Base-by-base conservation (phyloP, 1,140 invertebrate species). In the Diprion similis region DNA sequence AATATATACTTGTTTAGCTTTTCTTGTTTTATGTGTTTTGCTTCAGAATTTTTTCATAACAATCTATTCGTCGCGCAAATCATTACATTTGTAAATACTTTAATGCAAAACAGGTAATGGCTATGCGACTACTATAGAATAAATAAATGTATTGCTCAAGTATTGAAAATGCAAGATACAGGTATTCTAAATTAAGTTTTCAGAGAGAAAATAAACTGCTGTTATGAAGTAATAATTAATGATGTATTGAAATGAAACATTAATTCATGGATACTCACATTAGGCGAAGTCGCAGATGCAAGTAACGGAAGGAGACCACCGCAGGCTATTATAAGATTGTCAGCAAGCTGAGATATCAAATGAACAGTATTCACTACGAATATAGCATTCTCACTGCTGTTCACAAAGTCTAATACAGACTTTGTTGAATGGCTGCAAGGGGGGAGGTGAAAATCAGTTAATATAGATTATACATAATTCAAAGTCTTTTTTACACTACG, bases 331-430 rank as follows among this genome's bases (percentile, higher is more conserved):
- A 99, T 99, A 68, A 99, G 91, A 90, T 99, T 99, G 88, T 99
- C 99, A 17, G 97, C 96, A 72, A 99, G 90, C 89, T 99, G 98
- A 9, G 98, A 99, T 83, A 99, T 99, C 81, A 99, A 91, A 89
- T 99, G 98, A 68, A 99, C 97, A 0, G 98, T 98, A 89, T 99
- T 99, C 11, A 99, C 97, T 74, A 99, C 98, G 88, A 99, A 99
- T 76, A 99, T 98, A 73, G 97, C 97, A 89, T 99, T 99, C 84
- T 99, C 97, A 82, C 94, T 95, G 87, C 95, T 96, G 87, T 99
- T 99, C 64, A 99, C 97, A 90, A 99, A 99, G 89, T 99, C 98
- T 80, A 99, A 92, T 73, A 99, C 96, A 71, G 96, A 97, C 87
- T 98, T 98, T 7, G 96, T 98, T 1, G 96, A 97, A 84, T 99